Base-by-base conservation (phyloP, 2,113 vertebrate species). In the Struthio camelus region DNA sequence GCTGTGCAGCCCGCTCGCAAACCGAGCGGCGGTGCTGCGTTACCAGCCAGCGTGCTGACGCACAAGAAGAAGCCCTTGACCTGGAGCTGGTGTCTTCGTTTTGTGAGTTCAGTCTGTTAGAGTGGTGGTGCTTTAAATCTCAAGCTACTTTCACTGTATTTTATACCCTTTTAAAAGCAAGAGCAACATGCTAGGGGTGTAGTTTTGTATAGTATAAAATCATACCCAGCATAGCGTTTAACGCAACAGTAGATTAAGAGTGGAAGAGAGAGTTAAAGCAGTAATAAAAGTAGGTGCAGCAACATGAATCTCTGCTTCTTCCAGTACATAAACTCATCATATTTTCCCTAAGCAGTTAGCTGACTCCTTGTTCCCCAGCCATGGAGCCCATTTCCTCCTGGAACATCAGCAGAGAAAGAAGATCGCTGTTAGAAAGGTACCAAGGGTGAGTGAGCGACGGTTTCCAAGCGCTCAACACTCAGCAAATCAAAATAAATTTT, bases 1-100 rank as follows among this genome's bases (percentile, higher is more conserved):
- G 89, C 93, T 95, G 93, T 97, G 93, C 93, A 96, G 95, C 94
- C 79, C 64, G 46, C 77, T 89, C 89, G 86, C 83, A 80, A 92
- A 69, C 64, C 38, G 24, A 34, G 94, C 24, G 85, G 95, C 93
- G 70, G 90, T 95, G 95, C 96, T 92, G 94, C 82, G 38, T 38
- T 69, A 86, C 86, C 90, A 91, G 50, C 30, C n/a, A 46, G 36
- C 46, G 80, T 67, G 76, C 30, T 69, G 64, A 91, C 14, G 54
- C 34, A 61, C 53, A 90, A 76, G 27, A 71, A 61, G 42, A 86
- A 36, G 10, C 10, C 22, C 11, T 5, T 42, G 78, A 53, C 48
- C 50, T 27, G 61, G n/a, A 14, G 62, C 17, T 25, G 17, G 22
- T 65, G 61, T 32, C 61, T 61, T 80, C 51, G 14, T 40, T 64